Evolutionary conservation across 2,888 invertebrate species (phyloP).

Genomic region (Chrysina gloriosa): DNA sequence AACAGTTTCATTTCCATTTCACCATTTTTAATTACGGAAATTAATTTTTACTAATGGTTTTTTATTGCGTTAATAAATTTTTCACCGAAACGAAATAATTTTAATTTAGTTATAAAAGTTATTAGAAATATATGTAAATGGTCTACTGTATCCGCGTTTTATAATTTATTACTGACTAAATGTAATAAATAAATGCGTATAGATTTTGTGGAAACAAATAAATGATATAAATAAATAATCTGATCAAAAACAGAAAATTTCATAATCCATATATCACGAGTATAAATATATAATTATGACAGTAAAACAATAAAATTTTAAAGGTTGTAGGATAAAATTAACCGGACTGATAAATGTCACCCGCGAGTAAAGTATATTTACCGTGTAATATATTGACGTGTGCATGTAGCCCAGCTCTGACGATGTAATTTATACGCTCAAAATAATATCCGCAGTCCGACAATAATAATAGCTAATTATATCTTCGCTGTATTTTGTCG

Average conservation of each 20-base stretch:
- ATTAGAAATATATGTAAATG: slow-evolving; percentile 44
- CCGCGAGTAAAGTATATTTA: slow-evolving; percentile 45
- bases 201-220: slow-evolving; percentile 45
- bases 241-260: slow-evolving; percentile 46
- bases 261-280: slow-evolving; percentile 43
- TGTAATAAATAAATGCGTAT: slow-evolving; percentile 43
- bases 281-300: slow-evolving; percentile 46
- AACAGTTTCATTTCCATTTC: slow-evolving; percentile 37
- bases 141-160: slow-evolving; percentile 41
- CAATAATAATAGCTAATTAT: slow-evolving; percentile 37
- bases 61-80: slow-evolving; percentile 42
- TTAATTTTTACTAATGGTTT: slow-evolving; percentile 43
- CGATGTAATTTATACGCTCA: slow-evolving; percentile 39
- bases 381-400: slow-evolving; percentile 41
- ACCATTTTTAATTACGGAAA: slow-evolving; percentile 38
- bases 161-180: slow-evolving; percentile 42
- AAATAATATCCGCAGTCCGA: slow-evolving; percentile 33
- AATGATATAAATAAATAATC: slow-evolving; percentile 46
- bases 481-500: slow-evolving; percentile 31
- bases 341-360: slow-evolving; percentile 45
- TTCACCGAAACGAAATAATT: slow-evolving; percentile 41
- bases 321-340: slow-evolving; percentile 45
- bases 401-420: slow-evolving; percentile 35
- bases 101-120: slow-evolving; percentile 44
- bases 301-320: slow-evolving; percentile 46